Evolutionary conservation across 2,797 vertebrate species (phyloP), one percentile per base, ranked within the genome.

Genomic region (Morus bassanus): DNA sequence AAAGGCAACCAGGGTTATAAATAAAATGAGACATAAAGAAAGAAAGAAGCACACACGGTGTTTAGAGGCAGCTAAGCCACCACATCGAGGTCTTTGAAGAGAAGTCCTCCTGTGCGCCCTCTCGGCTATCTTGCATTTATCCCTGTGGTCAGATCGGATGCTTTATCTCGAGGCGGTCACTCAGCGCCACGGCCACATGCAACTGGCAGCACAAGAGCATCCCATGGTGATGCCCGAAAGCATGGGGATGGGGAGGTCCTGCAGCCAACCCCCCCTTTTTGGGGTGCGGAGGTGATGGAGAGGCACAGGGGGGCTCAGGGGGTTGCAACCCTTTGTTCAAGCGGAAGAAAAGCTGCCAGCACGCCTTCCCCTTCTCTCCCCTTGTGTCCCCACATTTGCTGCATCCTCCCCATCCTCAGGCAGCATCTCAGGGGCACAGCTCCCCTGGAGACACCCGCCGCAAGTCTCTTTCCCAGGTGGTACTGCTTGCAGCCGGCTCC

Each of bases 11-110:
- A 57, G 59, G 80, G 90, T 82, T 95, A 95, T 87, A 95, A 94
- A 96, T 97, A 95, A 95, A 95, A 79, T 0, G 21, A 75, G 89
- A 83, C 65, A 74, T 68, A 91, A 92, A 86, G 93, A 67, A 61
- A 88, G 91, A 53, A 91, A 91, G 85, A 43, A 83, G 83, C 70
- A 30, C 74, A 59, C 0, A 1, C 1, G 0, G 86, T 43, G 56
- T 70, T 74, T 50, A 54, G 88, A 92, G 80, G 94, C 69, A 45
- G 91, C 12, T 1, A 53, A 93, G 79, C 85, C 2, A 2, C 57
- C 89, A 76, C 1, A 0, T 48, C 1, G 5, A 89, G 61, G 37
- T n/a, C 77, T 95, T 73, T 84, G 68, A 74, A 96, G 83, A 93
- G 57, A 24, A 83, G 46, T 21, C 78, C 76, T 74, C 64, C 70